A percentile compares a stretch with the other conserved stretches of the same genome.
These are phyloP conservation scores for Eonycteris spelaea DNA, from an alignment of 2,113 vertebrate species.

Conservation along the genomic window DNA sequence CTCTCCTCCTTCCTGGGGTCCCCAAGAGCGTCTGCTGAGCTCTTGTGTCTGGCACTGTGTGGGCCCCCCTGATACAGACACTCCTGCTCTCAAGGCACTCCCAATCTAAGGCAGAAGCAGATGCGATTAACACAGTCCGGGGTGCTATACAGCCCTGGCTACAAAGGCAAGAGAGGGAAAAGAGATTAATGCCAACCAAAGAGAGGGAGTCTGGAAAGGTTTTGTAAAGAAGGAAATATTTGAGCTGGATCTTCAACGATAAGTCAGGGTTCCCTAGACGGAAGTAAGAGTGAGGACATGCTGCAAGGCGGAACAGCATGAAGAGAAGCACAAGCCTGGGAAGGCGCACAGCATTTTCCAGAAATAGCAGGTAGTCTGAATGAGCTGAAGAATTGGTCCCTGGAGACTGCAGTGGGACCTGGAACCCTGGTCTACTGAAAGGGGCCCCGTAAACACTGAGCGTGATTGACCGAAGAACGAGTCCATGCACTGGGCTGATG, in stretches of 20 bases:
- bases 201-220: neutral
- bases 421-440: neutral
- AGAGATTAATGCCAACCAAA: neutral
- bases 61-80: neutral
- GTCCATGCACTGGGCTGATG: neutral
- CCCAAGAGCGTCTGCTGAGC: neutral
- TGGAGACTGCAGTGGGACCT: neutral
- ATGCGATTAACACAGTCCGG: neutral
- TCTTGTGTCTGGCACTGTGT: neutral
- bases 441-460: neutral
- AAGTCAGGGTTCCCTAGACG: neutral
- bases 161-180: neutral
- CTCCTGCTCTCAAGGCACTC: neutral
- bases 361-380: neutral
- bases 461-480: neutral
- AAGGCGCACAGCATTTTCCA: neutral
- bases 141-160: fast-evolving
- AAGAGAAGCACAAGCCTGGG: neutral
- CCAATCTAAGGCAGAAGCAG: neutral
- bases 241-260: neutral
- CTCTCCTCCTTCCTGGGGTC: neutral
- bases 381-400: neutral
- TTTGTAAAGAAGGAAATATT: neutral
- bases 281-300: neutral
- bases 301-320: fast-evolving